Evolutionary conservation across 1,140 invertebrate genomes (phyloP).

Genomic region (Caenorhabditis briggsae): DNA sequence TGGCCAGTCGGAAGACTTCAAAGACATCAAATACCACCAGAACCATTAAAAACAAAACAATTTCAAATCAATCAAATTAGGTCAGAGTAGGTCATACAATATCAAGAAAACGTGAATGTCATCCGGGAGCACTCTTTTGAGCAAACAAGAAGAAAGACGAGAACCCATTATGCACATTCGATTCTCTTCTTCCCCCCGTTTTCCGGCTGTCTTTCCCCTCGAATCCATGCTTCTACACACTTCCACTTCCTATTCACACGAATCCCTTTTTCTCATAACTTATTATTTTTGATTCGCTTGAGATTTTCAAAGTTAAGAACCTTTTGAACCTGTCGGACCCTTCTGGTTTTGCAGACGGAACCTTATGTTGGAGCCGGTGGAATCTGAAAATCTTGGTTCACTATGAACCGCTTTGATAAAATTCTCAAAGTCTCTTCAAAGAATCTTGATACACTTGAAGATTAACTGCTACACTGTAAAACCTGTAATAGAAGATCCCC

Average conservation of each 20-base stretch:
- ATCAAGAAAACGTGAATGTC: conserved; percentile 22
- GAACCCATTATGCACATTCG: conserved; percentile 56
- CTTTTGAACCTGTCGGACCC: neutral
- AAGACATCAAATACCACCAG: neutral
- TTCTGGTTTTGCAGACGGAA: too few relatives aligned
- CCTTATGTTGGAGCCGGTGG: too few relatives aligned
- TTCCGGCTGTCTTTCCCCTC: neutral
- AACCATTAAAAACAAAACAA: neutral
- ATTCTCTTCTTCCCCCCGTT: conserved; percentile 16
- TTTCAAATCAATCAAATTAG: too few relatives aligned
- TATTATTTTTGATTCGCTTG: neutral
- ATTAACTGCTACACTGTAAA: too few relatives aligned
- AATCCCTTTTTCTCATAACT: neutral
- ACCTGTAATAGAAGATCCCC: too few relatives aligned
- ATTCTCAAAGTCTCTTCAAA: too few relatives aligned
- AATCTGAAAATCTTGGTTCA: too few relatives aligned
- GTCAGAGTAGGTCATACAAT: neutral
- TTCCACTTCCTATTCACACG: neutral
- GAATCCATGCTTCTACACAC: conserved; percentile 24
- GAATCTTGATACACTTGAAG: too few relatives aligned
- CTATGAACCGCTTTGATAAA: too few relatives aligned
- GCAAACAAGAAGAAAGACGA: conserved; percentile 45
- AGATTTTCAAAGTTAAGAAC: neutral
- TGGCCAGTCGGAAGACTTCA: too few relatives aligned
- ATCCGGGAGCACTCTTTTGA: conserved; percentile 50